A percentile compares a stretch with the other conserved stretches of the same genome.
Evolutionary conservation across 2,113 vertebrate genomes (phyloP).

Genomic region (Equus przewalskii): DNA sequence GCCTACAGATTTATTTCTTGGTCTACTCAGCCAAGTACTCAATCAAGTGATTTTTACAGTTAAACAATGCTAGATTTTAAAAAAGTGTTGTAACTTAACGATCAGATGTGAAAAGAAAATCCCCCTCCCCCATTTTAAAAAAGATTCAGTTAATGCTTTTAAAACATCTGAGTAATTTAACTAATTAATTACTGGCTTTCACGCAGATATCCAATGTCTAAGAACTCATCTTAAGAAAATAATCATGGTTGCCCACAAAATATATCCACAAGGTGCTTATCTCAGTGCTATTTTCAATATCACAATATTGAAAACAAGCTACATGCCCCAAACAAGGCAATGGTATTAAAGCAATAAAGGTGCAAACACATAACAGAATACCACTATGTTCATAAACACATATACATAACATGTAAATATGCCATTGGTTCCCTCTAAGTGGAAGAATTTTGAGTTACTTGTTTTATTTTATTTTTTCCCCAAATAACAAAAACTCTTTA

Average conservation of each 20-base stretch:
- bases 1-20: constrained; percentile 12
- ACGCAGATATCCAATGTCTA: background rate
- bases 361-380: background rate
- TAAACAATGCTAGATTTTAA: constrained; percentile 19
- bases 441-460: constrained; percentile 24
- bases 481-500: background rate
- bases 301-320: constrained; percentile 28
- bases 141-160: constrained; percentile 30
- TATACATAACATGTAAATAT: background rate
- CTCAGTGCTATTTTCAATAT: constrained; percentile 14
- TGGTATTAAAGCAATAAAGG: constrained; percentile 37
- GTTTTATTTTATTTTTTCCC: background rate
- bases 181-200: background rate
- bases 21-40: background rate
- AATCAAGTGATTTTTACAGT: constrained; percentile 55
- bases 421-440: background rate
- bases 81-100: constrained; percentile 32
- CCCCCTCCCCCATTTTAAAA: background rate
- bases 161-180: constrained; percentile 39
- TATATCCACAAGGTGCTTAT: background rate
- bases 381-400: background rate
- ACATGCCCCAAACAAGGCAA: background rate
- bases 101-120: constrained; percentile 53
- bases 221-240: constrained; percentile 32
- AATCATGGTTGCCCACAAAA: background rate